Conservation (phyloP, 2,113 vertebrate genomes). For the Mesoclemmys tuberculata region DNA sequence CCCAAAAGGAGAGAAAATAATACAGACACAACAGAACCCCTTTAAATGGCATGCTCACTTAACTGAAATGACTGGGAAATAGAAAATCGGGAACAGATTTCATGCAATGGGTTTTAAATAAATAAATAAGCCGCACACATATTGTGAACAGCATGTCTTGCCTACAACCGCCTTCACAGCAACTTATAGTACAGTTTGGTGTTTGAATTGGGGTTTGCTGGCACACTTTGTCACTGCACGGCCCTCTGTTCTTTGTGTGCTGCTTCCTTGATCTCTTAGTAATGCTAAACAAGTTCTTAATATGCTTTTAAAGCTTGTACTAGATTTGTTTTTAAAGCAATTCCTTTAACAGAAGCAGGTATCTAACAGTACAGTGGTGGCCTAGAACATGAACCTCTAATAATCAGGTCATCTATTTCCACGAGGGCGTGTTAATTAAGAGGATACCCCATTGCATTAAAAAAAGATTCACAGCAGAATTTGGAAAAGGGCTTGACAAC, state of each 20-base stretch:
- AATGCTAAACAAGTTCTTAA: not conserved
- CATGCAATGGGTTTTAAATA: not conserved
- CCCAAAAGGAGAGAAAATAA: not conserved
- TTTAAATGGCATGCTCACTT: not conserved
- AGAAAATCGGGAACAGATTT: not conserved
- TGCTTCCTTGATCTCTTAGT: not conserved
- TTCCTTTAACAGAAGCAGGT: not conserved
- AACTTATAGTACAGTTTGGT: not conserved
- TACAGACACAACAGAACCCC: not conserved
- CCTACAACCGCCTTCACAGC: not conserved
- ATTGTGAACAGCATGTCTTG: not conserved
- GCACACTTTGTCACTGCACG: not conserved
- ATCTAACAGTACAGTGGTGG: fast-evolving
- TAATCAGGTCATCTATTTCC: not conserved
- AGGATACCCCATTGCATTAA: not conserved
- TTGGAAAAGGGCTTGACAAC: not conserved
- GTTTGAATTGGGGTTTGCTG: not conserved
- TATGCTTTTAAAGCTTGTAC: not conserved
- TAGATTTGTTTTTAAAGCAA: not conserved
- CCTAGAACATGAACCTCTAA: not conserved
- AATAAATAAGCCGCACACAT: not conserved
- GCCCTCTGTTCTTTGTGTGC: not conserved
- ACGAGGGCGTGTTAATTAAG: not conserved
- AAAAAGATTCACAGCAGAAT: not conserved
- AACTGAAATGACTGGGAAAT: not conserved